Evolutionary conservation across 2,888 invertebrate species (phyloP), one percentile per base, ranked within the genome.

Genomic region (Chalcis sispes): DNA sequence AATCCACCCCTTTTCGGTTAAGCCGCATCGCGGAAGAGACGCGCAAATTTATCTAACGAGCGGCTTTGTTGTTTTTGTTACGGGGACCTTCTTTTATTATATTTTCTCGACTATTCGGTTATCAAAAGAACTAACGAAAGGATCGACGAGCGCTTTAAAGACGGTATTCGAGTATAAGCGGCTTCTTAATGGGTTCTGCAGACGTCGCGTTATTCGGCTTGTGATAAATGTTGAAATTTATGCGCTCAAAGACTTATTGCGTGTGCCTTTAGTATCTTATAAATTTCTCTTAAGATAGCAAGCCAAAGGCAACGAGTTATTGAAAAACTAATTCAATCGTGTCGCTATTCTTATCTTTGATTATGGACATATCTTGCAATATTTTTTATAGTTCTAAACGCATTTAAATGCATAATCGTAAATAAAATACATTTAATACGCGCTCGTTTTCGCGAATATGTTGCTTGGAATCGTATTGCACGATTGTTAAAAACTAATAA

Each of bases 191-290:
- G 36, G 36, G 36, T 36, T 36, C 10, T 36, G n/a, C n/a, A n/a
- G n/a, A n/a, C 10, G 36, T 36, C 36, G 36, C 13, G 4, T 15
- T 46, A 46, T 50, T 18, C 20, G 20, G 15, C 0, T 58, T 58
- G 29, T 40, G 58, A 67, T 67, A 46, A 29, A 52, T 65, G 64
- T 25, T n/a, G 27, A 36, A 66, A 27, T 66, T 66, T 42, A 42
- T 36, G 25, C 7, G 23, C 20, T 23, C 40, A 59, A 36, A 3
- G 23, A 18, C 18, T 36, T 7, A 18, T 18, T 36, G 54, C 27
- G 27, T 15, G 20, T 20, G 29, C 54, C 25, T 13, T n/a, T n/a
- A n/a, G n/a, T n/a, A n/a, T n/a, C n/a, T n/a, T n/a, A n/a, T n/a
- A n/a, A n/a, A n/a, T n/a, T n/a, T n/a, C n/a, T n/a, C n/a, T n/a